These are phyloP conservation scores for Labia minor DNA, from an alignment of 2,888 invertebrate genomes.

Conservation along the genomic window DNA sequence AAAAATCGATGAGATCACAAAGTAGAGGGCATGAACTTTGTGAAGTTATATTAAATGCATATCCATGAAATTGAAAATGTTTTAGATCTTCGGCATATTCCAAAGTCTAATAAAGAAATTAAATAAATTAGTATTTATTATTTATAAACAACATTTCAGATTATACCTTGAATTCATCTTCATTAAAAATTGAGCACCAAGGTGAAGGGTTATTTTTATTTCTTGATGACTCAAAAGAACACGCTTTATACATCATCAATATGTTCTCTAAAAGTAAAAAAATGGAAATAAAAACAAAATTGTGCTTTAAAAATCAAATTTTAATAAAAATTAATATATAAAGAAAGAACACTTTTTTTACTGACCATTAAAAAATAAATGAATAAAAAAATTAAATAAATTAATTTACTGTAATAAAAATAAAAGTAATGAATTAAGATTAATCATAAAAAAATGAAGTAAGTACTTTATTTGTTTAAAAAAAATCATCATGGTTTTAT, in stretches of 20 bases:
- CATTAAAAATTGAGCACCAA: constrained; percentile 66
- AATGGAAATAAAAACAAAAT: background rate
- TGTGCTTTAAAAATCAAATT: too few relatives aligned
- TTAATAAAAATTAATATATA: too few relatives aligned
- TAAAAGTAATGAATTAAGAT: too few relatives aligned
- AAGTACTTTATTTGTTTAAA: too few relatives aligned
- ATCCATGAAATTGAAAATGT: constrained; percentile 74
- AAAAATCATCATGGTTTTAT: too few relatives aligned
- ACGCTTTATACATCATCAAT: constrained; percentile 56
- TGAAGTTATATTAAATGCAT: constrained; percentile 60
- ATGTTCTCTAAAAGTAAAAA: constrained; percentile 42
- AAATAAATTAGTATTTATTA: constrained; percentile 17
- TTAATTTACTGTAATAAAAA: too few relatives aligned
- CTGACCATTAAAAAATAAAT: too few relatives aligned
- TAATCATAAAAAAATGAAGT: too few relatives aligned
- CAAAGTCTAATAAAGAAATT: constrained; percentile 42
- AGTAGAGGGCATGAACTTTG: constrained; percentile 65
- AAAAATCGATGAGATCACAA: constrained; percentile 55
- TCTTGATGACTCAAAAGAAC: constrained; percentile 79
- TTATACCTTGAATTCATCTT: constrained; percentile 46
- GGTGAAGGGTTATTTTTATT: constrained; percentile 50
- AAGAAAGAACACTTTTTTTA: too few relatives aligned
- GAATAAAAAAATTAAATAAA: too few relatives aligned
- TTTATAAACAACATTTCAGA: background rate
- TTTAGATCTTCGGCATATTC: constrained; percentile 69